Conservation (phyloP, 2,113 vertebrate genomes). For the Pantherophis guttatus region DNA sequence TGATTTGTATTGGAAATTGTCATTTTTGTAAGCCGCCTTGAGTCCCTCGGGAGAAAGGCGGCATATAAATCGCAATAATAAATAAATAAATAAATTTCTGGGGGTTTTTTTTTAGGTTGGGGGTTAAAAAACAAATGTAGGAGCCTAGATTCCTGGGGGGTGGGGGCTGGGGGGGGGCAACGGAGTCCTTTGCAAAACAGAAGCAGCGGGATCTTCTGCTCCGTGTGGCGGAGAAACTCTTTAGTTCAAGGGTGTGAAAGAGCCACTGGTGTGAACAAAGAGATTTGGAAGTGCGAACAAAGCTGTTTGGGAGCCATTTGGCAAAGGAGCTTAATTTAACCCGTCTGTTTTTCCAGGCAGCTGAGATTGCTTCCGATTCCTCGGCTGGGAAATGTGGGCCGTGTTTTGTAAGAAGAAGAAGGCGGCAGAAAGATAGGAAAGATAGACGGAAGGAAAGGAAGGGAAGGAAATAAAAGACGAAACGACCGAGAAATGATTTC, state of each 20-base stretch:
- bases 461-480: too few relatives aligned
- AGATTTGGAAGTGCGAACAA: background rate
- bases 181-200: background rate
- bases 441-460: background rate
- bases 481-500: background rate
- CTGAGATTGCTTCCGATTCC: background rate
- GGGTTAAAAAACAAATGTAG: background rate
- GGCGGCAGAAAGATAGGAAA: background rate
- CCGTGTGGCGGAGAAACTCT: background rate
- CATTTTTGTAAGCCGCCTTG: too few relatives aligned
- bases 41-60: too few relatives aligned
- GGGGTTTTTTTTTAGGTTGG: background rate
- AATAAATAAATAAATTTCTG: background rate
- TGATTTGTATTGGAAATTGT: too few relatives aligned
- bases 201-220: background rate
- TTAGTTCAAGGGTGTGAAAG: slow-evolving; percentile 1
- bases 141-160: background rate
- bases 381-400: background rate
- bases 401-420: background rate
- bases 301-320: slow-evolving; percentile 1
- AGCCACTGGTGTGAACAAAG: background rate
- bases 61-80: too few relatives aligned
- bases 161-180: accelerated
- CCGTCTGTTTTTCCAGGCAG: too few relatives aligned
- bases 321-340: background rate